Conservation (phyloP, 1,140 invertebrate species). For the Nasonia longicornis region DNA sequence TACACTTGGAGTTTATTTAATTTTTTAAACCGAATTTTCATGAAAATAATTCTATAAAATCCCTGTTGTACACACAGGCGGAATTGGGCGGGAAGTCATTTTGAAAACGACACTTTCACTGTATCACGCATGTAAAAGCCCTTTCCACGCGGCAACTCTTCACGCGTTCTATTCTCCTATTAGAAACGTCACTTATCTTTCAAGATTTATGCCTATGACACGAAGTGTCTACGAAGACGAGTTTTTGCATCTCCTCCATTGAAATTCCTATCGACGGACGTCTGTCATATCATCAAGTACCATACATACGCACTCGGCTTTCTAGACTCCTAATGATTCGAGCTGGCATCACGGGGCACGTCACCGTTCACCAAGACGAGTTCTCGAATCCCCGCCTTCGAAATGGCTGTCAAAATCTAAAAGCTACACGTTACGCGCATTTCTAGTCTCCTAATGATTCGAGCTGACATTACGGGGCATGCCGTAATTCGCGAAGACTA, state of each 20-base stretch:
- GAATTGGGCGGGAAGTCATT: too few species aligned
- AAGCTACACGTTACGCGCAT: background rate
- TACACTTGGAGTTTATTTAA: too few species aligned
- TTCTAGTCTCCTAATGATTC: conserved; percentile 52
- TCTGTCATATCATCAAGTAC: background rate
- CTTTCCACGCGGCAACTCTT: conserved; percentile 27
- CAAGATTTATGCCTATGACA: conserved; percentile 40
- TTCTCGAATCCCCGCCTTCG: too few species aligned
- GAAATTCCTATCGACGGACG: background rate
- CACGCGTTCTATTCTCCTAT: conserved; percentile 31
- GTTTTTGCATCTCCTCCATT: background rate
- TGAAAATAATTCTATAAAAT: too few species aligned
- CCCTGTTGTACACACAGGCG: too few species aligned
- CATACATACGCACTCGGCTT: too few species aligned
- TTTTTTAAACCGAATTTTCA: too few species aligned
- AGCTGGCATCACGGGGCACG: too few species aligned
- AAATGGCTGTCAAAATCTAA: conserved; percentile 7
- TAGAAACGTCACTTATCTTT: conserved; percentile 45
- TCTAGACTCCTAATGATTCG: too few species aligned
- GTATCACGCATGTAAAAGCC: background rate
- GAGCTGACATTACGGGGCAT: conserved; percentile 25
- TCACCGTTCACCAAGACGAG: too few species aligned
- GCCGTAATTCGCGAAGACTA: too few species aligned
- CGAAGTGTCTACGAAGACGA: background rate
- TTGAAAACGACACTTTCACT: background rate